Percentiles rank a stretch among this genome's conserved stretches.
phyloP scores from a whole-genome alignment of 2,797 vertebrate genomes.

The Buphagus erythrorhynchus region DNA sequence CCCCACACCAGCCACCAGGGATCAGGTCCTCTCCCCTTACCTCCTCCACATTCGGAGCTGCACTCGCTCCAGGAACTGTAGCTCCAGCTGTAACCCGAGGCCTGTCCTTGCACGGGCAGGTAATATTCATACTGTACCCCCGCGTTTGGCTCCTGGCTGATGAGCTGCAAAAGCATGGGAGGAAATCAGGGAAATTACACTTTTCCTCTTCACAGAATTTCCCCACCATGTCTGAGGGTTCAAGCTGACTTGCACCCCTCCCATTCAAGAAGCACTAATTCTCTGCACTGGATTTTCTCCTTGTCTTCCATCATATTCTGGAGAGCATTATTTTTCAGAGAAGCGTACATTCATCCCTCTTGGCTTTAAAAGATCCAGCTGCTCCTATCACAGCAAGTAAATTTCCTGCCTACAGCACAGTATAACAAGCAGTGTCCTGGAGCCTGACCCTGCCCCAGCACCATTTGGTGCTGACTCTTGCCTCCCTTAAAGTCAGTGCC shows the following conservation, averaged over 20 bases:
- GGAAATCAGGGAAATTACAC: not conserved
- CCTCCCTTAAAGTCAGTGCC: not conserved
- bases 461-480: not conserved
- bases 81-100: conserved; percentile 88
- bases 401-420: not conserved
- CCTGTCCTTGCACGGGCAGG: conserved; percentile 77
- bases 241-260: not conserved
- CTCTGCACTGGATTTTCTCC: not conserved
- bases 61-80: conserved; percentile 91
- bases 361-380: not conserved
- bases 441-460: not conserved
- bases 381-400: not conserved
- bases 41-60: conserved; percentile 90
- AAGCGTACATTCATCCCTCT: not conserved
- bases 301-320: not conserved
- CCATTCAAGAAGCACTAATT: not conserved
- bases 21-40: conserved; percentile 69
- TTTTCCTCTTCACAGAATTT: not conserved
- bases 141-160: conserved; percentile 91
- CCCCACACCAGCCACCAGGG: not conserved
- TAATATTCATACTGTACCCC: conserved; percentile 91
- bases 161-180: conserved; percentile 78
- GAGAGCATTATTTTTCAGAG: not conserved
- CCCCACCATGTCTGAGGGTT: not conserved
- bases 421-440: not conserved